Base-by-base conservation (phyloP, 2,888 invertebrate genomes). In the Ormia ochracea region DNA sequence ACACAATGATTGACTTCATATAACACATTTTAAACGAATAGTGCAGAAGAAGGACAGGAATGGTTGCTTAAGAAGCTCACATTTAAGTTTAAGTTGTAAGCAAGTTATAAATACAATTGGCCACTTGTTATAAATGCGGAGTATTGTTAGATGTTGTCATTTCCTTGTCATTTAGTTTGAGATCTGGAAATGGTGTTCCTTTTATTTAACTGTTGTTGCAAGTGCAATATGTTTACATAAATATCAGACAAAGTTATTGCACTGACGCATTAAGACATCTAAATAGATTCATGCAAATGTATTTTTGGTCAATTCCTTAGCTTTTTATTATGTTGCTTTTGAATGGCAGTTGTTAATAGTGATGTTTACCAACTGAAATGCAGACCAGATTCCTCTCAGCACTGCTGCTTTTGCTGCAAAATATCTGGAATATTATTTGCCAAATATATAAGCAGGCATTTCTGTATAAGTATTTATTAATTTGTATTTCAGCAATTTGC, bases 1-100 rank as follows among this genome's bases (percentile, higher is more conserved):
- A 61, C 68, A 69, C 61, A 61, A 68, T 69, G 36, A 76, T 69
- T 38, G 75, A 69, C 36, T 76, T 31, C 21, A 21, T 59, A 38
- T 54, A 28, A 10, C 58, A 14, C 59, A 68, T 19, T 52, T 56
- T 14, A 65, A 58, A 58, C n/a, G 33, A 75, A n/a, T n/a, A n/a
- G 21, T 26, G 38, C 19, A n/a, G n/a, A 17, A 74, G 50, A 58
- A 17, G 52, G 23, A 17, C 5, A 58, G 41, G 1, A 19, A 52
- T 19, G 2, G 28, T 50, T 59, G 2, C 28, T 10, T 68, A 45
- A 61, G 43, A 12, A 33, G 31, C 38, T 26, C 26, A 73, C 17
- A 54, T 54, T 52, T 76, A 26, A 2, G 61, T 54, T 26, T 69
- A 54, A 61, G 54, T 54, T 28, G 33, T 38, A 75, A 28, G 28